phyloP scores from a whole-genome alignment of 1,140 invertebrate genomes.

The Nymphalis io region DNA sequence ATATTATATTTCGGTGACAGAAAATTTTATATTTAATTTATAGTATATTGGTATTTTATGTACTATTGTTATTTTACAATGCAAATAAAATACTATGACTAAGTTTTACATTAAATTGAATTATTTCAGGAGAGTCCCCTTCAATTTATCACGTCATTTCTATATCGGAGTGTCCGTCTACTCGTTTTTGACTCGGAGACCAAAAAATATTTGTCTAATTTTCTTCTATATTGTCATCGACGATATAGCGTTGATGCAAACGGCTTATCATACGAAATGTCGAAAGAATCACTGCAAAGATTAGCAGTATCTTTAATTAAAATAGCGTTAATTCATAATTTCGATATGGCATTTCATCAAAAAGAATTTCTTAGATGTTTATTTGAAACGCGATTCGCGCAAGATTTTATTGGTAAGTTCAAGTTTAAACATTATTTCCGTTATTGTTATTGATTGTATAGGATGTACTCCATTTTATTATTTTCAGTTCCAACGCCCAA shows the following conservation, averaged over 20 bases:
- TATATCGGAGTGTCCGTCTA: slow-evolving; percentile 62
- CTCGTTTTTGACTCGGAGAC: slow-evolving; percentile 61
- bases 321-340: slow-evolving; percentile 78
- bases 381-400: slow-evolving; percentile 76
- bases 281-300: slow-evolving; percentile 69
- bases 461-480: neutral
- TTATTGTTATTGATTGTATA: neutral
- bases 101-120: too few species aligned
- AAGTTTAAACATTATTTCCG: neutral
- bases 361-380: slow-evolving; percentile 81
- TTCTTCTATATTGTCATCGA: slow-evolving; percentile 61
- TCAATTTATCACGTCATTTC: slow-evolving; percentile 77
- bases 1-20: too few species aligned
- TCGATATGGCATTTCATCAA: slow-evolving; percentile 81
- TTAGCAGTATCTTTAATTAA: slow-evolving; percentile 79
- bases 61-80: too few species aligned
- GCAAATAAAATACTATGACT: too few species aligned
- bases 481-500: slow-evolving; percentile 77
- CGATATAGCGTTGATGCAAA: slow-evolving; percentile 65
- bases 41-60: too few species aligned
- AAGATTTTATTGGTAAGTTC: slow-evolving; percentile 79
- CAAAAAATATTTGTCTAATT: slow-evolving; percentile 52
- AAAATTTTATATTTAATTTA: too few species aligned
- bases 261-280: slow-evolving; percentile 80
- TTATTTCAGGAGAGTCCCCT: slow-evolving; percentile 82